Conservation (phyloP, 2,888 invertebrate species). For the Hirudinaria manillensis region DNA sequence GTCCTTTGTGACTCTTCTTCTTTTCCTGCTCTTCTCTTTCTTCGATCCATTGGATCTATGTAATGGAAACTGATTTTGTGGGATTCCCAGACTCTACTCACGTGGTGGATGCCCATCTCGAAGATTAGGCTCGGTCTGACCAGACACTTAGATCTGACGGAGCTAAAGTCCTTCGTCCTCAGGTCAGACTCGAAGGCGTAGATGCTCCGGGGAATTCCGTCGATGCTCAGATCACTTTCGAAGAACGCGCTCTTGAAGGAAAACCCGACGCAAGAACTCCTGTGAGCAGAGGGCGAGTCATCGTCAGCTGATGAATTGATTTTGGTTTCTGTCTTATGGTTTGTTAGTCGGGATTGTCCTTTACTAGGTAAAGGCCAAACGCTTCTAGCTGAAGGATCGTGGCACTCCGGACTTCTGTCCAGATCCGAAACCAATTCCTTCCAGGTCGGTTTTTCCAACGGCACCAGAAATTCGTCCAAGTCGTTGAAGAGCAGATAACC, state of each 20-base stretch:
- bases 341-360: not conserved
- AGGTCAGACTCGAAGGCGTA: conserved; percentile 43
- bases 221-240: conserved; percentile 41
- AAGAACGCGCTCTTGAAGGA: conserved; percentile 50
- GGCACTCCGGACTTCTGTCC: not conserved
- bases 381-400: not conserved
- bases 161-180: conserved; percentile 42
- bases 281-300: not conserved
- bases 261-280: conserved; percentile 40
- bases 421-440: conserved; percentile 31
- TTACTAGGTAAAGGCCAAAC: not conserved
- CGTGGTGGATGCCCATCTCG: conserved; percentile 56
- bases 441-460: conserved; percentile 39
- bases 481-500: conserved; percentile 49
- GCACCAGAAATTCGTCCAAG: conserved; percentile 51
- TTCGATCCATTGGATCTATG: not conserved
- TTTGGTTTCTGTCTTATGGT: not conserved
- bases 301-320: not conserved
- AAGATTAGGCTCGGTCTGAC: conserved; percentile 51
- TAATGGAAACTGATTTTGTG: not conserved
- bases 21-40: not conserved
- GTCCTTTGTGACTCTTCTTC: not conserved
- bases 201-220: conserved; percentile 37
- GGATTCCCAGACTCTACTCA: conserved; percentile 48
- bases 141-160: conserved; percentile 52